Evolutionary conservation across 2,888 invertebrate species (phyloP), one percentile per base, ranked within the genome.

Genomic region (Caradrina clavipalpis): DNA sequence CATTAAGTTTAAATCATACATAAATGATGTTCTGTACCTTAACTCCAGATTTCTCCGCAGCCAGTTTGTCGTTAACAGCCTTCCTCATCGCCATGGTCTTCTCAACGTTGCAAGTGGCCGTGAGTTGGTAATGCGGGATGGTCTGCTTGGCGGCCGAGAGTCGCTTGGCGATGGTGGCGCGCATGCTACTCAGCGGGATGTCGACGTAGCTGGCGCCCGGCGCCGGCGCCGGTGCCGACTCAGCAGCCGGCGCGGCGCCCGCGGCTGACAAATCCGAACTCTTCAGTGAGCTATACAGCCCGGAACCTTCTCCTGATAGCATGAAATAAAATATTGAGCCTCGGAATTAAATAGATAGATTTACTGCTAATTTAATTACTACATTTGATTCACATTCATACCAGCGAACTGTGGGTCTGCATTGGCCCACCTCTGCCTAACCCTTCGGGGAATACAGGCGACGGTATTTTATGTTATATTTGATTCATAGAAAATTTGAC

Each of bases 51-150:
- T 79, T 98, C 97, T 89, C 97, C 86, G 98, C 98, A 60, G 97
- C 98, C 73, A 98, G 93, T 86, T 97, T 96, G 66, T 98, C 98
- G 89, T 99, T 99, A 76, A 99, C 97, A 73, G 97, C 96, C 83
- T 97, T 97, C 73, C 99, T 96, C 89, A 99, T 95, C 87, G 97
- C 97, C 65, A 99, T 95, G 90, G 97, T 96, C 87, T 97, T 97
- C 89, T 99, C 99, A 86, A 99, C 97, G 87, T 98, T 97, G 69
- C 99, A 96, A 66, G 99, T 99, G 53, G 98, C 96, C 0, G 98
- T 97, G 2, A 99, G 96, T 92, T 99, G 99, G 93, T 99, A 99
- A 93, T 99, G 99, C 6, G 99, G 99, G 89, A 99, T 98, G 59
- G 97, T 98, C 92, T 98, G 97, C 94, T 99, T 99, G 47, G 99